Conservation (phyloP, 2,113 vertebrate species). For the Cercopithecus mona region DNA sequence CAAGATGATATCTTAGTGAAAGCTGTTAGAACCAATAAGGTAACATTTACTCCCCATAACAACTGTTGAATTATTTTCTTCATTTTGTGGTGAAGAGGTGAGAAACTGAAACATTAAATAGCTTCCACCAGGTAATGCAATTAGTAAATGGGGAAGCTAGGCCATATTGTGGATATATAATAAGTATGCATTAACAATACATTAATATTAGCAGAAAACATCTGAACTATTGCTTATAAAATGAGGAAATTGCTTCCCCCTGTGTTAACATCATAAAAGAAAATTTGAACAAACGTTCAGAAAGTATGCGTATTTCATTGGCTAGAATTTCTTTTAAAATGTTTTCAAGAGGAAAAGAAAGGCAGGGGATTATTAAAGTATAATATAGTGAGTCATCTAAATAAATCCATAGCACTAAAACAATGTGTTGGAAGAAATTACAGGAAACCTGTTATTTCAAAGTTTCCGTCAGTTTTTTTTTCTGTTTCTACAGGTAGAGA, state of each 20-base stretch:
- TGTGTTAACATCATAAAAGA: not conserved
- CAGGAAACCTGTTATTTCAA: not conserved
- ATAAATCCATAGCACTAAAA: not conserved
- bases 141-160: accelerated
- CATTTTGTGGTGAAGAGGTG: not conserved
- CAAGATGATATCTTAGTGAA: not conserved
- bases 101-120: not conserved
- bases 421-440: not conserved
- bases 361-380: not conserved
- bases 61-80: not conserved
- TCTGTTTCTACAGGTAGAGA: not conserved
- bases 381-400: not conserved
- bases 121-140: not conserved
- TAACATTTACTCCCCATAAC: not conserved
- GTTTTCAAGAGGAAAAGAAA: not conserved
- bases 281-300: not conserved
- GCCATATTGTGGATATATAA: not conserved
- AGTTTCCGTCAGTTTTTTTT: not conserved
- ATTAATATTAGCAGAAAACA: not conserved
- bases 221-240: not conserved
- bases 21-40: not conserved
- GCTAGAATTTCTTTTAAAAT: not conserved
- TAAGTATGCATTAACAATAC: not conserved
- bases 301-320: not conserved
- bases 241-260: not conserved